phyloP scores from a whole-genome alignment of 2,113 vertebrate genomes.

The Toxotes jaculatrix region DNA sequence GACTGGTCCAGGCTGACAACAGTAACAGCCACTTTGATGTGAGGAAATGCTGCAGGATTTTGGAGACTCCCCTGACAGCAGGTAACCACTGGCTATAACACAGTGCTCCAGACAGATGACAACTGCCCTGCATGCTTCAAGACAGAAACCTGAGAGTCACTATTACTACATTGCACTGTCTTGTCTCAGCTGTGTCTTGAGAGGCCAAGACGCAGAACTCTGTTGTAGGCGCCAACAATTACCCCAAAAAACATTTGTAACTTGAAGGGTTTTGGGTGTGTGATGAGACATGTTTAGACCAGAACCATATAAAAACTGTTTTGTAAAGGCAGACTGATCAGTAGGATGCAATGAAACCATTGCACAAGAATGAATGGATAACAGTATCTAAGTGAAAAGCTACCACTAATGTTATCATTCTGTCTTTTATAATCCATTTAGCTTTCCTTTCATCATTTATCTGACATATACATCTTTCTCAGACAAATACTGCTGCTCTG shows the following conservation, averaged over 20 bases:
- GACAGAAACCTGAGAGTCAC: conserved; percentile 65
- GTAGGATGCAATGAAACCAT: neutral
- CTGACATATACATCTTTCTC: conserved; percentile 4
- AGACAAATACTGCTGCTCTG: neutral
- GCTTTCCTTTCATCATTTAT: conserved; percentile 4
- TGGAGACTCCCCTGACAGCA: conserved; percentile 66
- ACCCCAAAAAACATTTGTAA: conserved; percentile 39
- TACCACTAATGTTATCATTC: neutral
- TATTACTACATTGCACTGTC: conserved; percentile 39
- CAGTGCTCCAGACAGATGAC: conserved; percentile 46
- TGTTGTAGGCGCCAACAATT: conserved; percentile 19
- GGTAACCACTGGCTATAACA: conserved; percentile 54
- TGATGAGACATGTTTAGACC: conserved; percentile 29
- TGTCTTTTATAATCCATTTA: neutral
- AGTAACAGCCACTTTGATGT: conserved; percentile 68
- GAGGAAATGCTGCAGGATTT: conserved; percentile 64
- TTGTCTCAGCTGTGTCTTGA: neutral
- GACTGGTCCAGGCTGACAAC: conserved; percentile 33
- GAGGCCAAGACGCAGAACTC: conserved; percentile 5
- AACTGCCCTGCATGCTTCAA: conserved; percentile 33
- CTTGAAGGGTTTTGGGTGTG: too few relatives aligned
- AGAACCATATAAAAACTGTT: conserved; percentile 35
- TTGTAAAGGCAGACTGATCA: conserved; percentile 40
- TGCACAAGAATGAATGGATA: neutral
- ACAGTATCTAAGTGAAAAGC: neutral